phyloP scores from a whole-genome alignment of 1,140 invertebrate species.

The Zaprionus davidi region DNA sequence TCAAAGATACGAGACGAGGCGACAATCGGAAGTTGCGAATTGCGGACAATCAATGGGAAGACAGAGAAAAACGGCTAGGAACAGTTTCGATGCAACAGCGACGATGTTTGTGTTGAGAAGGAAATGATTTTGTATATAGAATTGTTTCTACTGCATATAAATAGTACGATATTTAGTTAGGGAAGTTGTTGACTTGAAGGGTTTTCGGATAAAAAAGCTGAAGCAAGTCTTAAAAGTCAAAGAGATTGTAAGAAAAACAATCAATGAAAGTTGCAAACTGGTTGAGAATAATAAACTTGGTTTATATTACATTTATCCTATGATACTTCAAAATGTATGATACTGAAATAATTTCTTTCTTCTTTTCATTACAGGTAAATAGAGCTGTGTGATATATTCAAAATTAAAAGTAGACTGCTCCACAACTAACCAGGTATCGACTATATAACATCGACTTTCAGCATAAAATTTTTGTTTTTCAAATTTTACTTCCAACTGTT shows the following conservation, averaged over 20 bases:
- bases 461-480: not conserved
- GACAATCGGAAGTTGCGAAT: conserved; percentile 38
- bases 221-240: not conserved
- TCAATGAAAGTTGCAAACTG: not conserved
- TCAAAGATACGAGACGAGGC: conserved; percentile 31
- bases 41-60: conserved; percentile 46
- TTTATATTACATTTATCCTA: not conserved
- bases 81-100: conserved; percentile 25
- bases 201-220: not conserved
- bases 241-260: not conserved
- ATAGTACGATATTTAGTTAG: not conserved
- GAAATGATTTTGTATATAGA: conserved; percentile 22
- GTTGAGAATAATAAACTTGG: not conserved
- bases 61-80: conserved; percentile 31
- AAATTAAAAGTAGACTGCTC: not conserved
- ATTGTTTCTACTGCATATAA: conserved; percentile 17
- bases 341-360: not conserved
- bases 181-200: not conserved
- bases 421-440: not conserved
- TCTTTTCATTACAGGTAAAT: conserved; percentile 66
- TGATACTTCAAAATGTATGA: not conserved
- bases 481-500: not conserved
- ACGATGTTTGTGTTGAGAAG: conserved; percentile 8
- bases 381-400: not conserved
- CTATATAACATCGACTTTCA: not conserved